Evolutionary conservation across 2,113 vertebrate species (phyloP).

Genomic region (Thinocorus orbignyianus): DNA sequence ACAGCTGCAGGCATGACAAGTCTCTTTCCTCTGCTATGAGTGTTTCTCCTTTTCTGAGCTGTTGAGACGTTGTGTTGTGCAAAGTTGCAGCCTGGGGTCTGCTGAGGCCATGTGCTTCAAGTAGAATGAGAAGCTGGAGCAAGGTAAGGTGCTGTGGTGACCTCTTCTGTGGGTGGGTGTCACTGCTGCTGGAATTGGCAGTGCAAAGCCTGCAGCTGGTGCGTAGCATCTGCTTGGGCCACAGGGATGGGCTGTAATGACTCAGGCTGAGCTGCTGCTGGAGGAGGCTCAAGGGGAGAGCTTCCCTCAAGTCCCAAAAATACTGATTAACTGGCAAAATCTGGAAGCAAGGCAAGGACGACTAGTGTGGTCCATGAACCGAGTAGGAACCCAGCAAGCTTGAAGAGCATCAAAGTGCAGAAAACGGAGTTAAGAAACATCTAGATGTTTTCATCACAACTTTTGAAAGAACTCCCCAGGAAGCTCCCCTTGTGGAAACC

Average conservation of each 20-base stretch:
- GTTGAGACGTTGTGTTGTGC: fast-evolving
- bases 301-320: not conserved
- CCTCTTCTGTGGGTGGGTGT: not conserved
- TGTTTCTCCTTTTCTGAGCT: not conserved
- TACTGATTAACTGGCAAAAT: fast-evolving
- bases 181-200: not conserved
- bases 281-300: not conserved
- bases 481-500: not conserved
- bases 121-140: not conserved
- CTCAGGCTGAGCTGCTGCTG: not conserved
- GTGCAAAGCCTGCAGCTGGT: not conserved
- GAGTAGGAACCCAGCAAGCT: not conserved
- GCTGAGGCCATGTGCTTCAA: not conserved
- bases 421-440: not conserved
- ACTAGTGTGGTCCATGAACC: fast-evolving
- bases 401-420: not conserved
- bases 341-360: not conserved
- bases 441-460: not conserved
- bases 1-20: not conserved
- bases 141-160: not conserved
- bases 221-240: not conserved
- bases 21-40: not conserved
- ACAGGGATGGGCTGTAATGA: not conserved
- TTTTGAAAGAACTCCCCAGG: not conserved
- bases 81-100: not conserved